Evolutionary conservation across 1,140 invertebrate species (phyloP).

Genomic region (Ericerus pela): DNA sequence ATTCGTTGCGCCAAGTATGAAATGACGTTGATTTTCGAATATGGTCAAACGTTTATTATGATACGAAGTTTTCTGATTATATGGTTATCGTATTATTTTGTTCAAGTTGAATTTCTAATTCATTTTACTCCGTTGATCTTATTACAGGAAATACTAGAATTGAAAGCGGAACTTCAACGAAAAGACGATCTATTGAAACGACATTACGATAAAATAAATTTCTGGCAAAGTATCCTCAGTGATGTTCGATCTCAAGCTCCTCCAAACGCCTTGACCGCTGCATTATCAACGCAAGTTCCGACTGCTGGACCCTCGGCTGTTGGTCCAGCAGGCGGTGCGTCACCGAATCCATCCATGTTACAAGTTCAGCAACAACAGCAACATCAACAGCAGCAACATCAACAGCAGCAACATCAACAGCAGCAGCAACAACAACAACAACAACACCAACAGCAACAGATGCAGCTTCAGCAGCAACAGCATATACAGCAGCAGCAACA

Average conservation of each 20-base stretch:
- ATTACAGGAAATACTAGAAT: conserved; percentile 63
- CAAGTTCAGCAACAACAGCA: conserved; percentile 37
- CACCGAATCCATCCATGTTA: conserved; percentile 18
- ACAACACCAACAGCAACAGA: conserved; percentile 8
- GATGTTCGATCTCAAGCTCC: conserved; percentile 43
- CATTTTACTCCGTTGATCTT: conserved; percentile 1
- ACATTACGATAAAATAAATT: conserved; percentile 75
- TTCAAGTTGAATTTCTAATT: background rate
- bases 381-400: conserved; percentile 25
- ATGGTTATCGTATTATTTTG: background rate
- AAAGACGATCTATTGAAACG: conserved; percentile 78
- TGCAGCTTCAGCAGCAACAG: conserved; percentile 17
- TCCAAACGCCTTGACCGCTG: conserved; percentile 23
- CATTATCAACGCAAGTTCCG: conserved; percentile 11
- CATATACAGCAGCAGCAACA: conserved; percentile 21
- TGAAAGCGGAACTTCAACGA: conserved; percentile 61
- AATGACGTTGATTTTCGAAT: no score
- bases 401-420: conserved; percentile 9
- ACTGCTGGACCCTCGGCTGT: background rate
- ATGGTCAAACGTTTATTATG: no score
- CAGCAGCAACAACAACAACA: conserved; percentile 6
- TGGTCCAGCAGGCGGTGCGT: conserved; percentile 7
- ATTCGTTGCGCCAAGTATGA: no score
- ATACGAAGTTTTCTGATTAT: no score
- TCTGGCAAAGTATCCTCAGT: conserved; percentile 74